Evolutionary conservation across 2,797 vertebrate genomes (phyloP).

Genomic region (Danio aesculapii): DNA sequence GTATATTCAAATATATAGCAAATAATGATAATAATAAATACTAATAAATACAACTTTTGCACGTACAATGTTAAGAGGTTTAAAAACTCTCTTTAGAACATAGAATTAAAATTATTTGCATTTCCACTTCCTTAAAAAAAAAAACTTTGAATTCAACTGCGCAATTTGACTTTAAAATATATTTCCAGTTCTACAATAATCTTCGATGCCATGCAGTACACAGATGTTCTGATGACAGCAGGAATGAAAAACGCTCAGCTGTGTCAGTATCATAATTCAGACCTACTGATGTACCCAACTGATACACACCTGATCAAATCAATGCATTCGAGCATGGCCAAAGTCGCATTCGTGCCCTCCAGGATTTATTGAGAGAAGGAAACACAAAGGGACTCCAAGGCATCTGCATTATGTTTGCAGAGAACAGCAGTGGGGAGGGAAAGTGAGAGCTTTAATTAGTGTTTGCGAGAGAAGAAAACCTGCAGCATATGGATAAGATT

Average conservation of each 20-base stretch:
- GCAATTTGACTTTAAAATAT: too few species aligned
- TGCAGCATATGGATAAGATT: slow-evolving; percentile 71
- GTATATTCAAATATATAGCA: too few species aligned
- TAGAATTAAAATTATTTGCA: too few species aligned
- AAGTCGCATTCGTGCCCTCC: not conserved
- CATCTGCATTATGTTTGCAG: not conserved
- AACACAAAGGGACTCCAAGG: slow-evolving; percentile 33
- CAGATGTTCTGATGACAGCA: not conserved
- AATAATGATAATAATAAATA: too few species aligned
- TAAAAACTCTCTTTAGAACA: too few species aligned
- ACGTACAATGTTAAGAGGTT: too few species aligned
- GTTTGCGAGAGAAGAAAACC: slow-evolving; percentile 70
- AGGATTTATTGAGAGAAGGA: not conserved
- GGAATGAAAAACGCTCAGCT: not conserved
- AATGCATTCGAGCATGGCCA: slow-evolving; percentile 35
- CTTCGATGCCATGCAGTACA: not conserved
- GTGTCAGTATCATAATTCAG: slow-evolving; percentile 58
- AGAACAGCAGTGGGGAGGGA: not conserved
- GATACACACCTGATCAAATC: slow-evolving; percentile 66
- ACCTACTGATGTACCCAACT: slow-evolving; percentile 62
- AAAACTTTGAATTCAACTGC: too few species aligned
- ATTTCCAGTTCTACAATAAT: not conserved
- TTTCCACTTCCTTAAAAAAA: too few species aligned
- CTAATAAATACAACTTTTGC: too few species aligned
- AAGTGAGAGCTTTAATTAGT: slow-evolving; percentile 62